phyloP scores from a whole-genome alignment of 2,888 invertebrate species.

The Synergus laeviventris region DNA sequence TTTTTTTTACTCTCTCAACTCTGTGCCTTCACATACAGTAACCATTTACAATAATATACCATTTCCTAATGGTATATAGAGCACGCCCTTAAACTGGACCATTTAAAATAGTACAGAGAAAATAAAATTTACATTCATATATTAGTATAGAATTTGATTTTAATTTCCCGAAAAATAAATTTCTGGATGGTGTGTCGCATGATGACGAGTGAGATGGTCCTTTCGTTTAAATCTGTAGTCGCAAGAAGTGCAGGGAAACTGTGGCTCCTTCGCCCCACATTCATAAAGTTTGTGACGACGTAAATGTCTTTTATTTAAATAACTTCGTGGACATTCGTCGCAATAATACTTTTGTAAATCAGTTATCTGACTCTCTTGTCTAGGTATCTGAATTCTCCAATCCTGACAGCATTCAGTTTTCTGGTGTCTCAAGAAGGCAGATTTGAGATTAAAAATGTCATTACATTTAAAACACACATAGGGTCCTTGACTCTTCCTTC shows the following conservation, averaged over 20 bases:
- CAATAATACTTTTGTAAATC: no score
- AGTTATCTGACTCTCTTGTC: neutral
- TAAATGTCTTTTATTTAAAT: neutral
- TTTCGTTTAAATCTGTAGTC: neutral
- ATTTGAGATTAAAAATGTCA: neutral
- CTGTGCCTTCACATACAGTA: no score
- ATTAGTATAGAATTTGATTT: no score
- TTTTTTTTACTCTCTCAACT: no score
- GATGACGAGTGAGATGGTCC: neutral
- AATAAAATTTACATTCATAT: no score
- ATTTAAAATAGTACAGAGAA: no score
- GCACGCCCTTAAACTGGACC: no score
- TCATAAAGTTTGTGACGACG: neutral
- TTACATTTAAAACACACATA: neutral
- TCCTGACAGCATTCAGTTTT: neutral
- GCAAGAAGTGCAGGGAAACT: neutral
- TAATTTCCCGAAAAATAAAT: no score
- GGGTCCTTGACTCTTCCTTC: neutral
- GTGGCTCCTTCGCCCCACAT: neutral
- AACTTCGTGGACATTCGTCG: neutral
- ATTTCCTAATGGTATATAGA: no score
- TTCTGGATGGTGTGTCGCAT: neutral
- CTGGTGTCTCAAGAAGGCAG: neutral
- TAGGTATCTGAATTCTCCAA: neutral
- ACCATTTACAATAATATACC: no score